phyloP scores from a whole-genome alignment of 1,140 invertebrate genomes.

The Carposina sasakii region DNA sequence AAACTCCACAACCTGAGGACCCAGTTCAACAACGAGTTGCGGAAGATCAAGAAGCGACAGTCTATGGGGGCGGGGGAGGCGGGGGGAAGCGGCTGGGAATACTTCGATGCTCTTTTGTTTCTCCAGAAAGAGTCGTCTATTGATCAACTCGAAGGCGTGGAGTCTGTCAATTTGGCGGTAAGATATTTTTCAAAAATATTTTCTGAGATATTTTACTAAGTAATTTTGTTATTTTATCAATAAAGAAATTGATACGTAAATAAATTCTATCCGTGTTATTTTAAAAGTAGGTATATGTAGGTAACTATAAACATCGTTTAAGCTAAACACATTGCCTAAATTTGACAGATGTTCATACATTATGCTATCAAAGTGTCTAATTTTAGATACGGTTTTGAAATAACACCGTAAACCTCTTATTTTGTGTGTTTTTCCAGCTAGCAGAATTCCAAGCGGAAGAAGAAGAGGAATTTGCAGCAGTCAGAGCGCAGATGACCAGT shows the following conservation, averaged over 20 bases:
- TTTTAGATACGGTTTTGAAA: too few species aligned
- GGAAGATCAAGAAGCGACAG: constrained; percentile 51
- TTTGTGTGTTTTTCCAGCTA: constrained; percentile 24
- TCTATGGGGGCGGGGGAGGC: constrained; percentile 22
- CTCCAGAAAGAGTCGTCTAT: constrained; percentile 35
- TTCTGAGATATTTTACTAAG: too few species aligned
- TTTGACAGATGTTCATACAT: too few species aligned
- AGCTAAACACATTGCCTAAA: too few species aligned
- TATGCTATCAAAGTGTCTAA: too few species aligned
- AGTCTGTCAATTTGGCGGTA: constrained; percentile 56
- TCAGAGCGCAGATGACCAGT: constrained; percentile 17
- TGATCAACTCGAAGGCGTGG: constrained; percentile 38
- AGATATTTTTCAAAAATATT: too few species aligned
- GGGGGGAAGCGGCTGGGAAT: constrained; percentile 52
- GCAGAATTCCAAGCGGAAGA: constrained; percentile 61
- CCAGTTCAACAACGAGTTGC: constrained; percentile 59
- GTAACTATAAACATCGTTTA: too few species aligned
- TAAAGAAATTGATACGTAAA: too few species aligned
- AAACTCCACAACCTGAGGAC: constrained; percentile 61
- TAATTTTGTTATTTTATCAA: too few species aligned
- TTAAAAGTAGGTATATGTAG: too few species aligned
- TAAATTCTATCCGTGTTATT: too few species aligned
- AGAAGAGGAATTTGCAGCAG: constrained; percentile 43
- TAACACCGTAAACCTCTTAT: too few species aligned
- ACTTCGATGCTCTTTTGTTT: constrained; percentile 58